Base-by-base conservation (phyloP, 1,140 invertebrate species). In the Nymphalis io region DNA sequence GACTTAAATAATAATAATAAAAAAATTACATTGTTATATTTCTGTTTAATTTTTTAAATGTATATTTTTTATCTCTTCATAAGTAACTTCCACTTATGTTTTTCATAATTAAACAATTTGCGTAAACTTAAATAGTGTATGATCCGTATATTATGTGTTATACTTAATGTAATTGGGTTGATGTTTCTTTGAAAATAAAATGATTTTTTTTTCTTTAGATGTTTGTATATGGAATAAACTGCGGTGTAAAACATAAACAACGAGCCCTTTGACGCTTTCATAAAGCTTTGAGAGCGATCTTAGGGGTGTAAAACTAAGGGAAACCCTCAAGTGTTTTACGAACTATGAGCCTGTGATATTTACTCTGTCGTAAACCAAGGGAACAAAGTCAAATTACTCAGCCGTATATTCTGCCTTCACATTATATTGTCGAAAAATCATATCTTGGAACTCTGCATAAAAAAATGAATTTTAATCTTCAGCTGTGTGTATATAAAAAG, bases 261-360 rank as follows among this genome's bases (percentile, higher is more conserved):
- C 38, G 40, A 21, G 21, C 42, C 23, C 60, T 48, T 59, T 33
- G 13, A 62, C 53, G 57, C 38, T 63, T n/a, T 16, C 42, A 44
- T 53, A 42, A 48, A 39, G 23, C 60, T 51, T 46, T 13, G 61
- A 63, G 59, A 15, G 55, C 18, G 59, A 44, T 38, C 68, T 59
- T 59, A 69, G 46, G 60, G 53, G 33, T 70, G 27, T 70, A 63
- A 70, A 70, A 63, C 60, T 70, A 59, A 48, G 51, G 53, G 33
- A 61, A 51, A 63, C 51, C 68, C 60, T 58, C 44, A 40, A 65
- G 53, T 60, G 60, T 62, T 70, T 70, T 60, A 70, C 60, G 60
- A 70, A 70, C 60, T 63, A 61, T 70, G 21, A 27, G 60, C 44
- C 60, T 63, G 64, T 42, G 39, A 57, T 66, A 39, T 59, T 59